Evolutionary conservation across 30 jellyfish, hydroid and myxozoan genomes (phyloP), one percentile per base, ranked within the genome.

Genomic region (Clytia hemisphaerica): DNA sequence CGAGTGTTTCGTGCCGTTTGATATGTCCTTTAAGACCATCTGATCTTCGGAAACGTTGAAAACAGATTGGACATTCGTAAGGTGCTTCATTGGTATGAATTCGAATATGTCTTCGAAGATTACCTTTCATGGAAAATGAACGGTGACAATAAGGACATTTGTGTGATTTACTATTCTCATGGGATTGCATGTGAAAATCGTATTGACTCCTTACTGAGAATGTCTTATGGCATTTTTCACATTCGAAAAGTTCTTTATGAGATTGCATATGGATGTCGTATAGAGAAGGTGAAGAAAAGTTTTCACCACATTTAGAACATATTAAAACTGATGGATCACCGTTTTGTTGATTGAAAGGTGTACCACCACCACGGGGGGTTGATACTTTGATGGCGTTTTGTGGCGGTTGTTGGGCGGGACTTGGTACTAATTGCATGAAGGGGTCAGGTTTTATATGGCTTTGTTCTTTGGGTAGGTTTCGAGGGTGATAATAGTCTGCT

Each of bases 11-110:
- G 72, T 69, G 81, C 27, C 81, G 33, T 69, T 69, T 69, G 2
- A 69, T 69, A 49, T 69, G 81, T 3, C 81, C 81, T 32, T 69
- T 69, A 19, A 69, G 30, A 6, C 81, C 81, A 49, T 69, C 81
- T 9, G 81, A 69, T 27, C 81, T 70, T 12, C 81, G 73, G 76
- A 69, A 69, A 10, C 81, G 81, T 45, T 69, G 81, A 49, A 69
- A 69, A 32, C 81, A 69, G 14, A 69, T 69, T 16, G 81, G 81
- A 45, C 81, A 69, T 69, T 69, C 81, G 54, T 69, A 69, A 5
- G 81, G 81, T 21, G 81, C 81, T 49, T 69, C 81, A 54, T 69
- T 69, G 33, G 81, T 69, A 30, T 69, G 81, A n/a, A 69, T 69
- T 69, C 81, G 47, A 16, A 69, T 69, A 50, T 69, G 81, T 0